phyloP scores from a whole-genome alignment of 1,140 invertebrate genomes.

The Teleogryllus occipitalis region DNA sequence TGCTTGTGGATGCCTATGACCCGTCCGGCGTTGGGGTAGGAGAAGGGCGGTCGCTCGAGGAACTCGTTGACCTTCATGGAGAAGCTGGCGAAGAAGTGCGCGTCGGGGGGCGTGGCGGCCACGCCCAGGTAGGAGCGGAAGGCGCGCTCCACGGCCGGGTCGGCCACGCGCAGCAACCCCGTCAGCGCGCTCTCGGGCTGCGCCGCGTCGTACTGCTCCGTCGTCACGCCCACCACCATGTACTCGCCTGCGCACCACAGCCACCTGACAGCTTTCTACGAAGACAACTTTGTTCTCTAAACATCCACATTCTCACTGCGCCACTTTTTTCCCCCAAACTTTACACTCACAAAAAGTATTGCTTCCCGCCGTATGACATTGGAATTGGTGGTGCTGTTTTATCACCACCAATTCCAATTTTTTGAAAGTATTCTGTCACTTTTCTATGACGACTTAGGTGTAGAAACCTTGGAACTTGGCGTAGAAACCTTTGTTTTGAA shows the following conservation, averaged over 20 bases:
- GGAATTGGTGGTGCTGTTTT: too few species aligned
- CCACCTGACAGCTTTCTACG: too few species aligned
- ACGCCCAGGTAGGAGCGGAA: constrained; percentile 69
- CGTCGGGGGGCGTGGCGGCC: constrained; percentile 52
- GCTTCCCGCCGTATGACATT: too few species aligned
- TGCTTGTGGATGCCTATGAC: constrained; percentile 60
- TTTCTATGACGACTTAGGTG: too few species aligned
- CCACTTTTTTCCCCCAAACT: too few species aligned
- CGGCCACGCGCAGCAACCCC: constrained; percentile 56
- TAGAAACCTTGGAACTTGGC: too few species aligned
- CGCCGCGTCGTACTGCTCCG: constrained; percentile 71
- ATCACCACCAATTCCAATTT: too few species aligned
- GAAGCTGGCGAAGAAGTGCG: constrained; percentile 57
- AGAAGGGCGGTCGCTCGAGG: constrained; percentile 72
- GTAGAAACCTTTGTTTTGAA: too few species aligned
- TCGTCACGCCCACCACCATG: constrained; percentile 82
- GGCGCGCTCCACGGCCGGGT: constrained; percentile 43
- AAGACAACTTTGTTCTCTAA: too few species aligned
- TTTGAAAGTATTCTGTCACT: too few species aligned
- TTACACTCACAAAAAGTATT: too few species aligned
- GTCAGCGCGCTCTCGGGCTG: constrained; percentile 66
- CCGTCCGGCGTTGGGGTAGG: constrained; percentile 69
- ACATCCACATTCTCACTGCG: too few species aligned
- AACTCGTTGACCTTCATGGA: constrained; percentile 66
- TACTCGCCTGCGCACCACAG: constrained; percentile 65